phyloP scores from a whole-genome alignment of 2,888 invertebrate genomes.

The Thereva unica region DNA sequence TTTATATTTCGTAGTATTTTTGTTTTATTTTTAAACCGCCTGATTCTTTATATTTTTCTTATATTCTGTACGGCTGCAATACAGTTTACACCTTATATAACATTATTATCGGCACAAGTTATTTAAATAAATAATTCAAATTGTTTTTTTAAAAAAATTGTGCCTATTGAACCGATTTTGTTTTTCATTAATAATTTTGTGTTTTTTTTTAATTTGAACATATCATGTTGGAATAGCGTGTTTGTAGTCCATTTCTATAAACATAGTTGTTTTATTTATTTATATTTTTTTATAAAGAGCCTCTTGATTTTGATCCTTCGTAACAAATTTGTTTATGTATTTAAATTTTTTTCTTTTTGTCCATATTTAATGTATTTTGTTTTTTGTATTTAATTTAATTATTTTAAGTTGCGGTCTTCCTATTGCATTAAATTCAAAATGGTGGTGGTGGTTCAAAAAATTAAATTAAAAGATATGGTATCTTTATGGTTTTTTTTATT shows the following conservation, averaged over 20 bases:
- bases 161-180: slow-evolving; percentile 33
- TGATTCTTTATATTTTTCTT: slow-evolving; percentile 25
- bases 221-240: slow-evolving; percentile 35
- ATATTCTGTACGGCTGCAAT: slow-evolving; percentile 42
- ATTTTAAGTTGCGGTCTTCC: too few species aligned
- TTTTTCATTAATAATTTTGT: slow-evolving; percentile 34
- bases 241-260: slow-evolving; percentile 27
- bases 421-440: too few species aligned
- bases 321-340: too few species aligned
- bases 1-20: slow-evolving; percentile 47
- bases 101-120: too few species aligned
- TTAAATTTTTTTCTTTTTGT: too few species aligned
- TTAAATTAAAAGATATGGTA: too few species aligned
- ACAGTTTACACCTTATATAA: slow-evolving; percentile 45
- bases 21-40: slow-evolving; percentile 31
- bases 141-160: slow-evolving; percentile 25
- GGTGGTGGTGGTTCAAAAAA: too few species aligned
- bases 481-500: background rate
- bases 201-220: slow-evolving; percentile 27
- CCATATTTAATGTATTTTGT: too few species aligned
- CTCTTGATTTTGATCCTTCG: too few species aligned
- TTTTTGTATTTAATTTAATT: too few species aligned
- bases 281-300: too few species aligned
- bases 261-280: slow-evolving; percentile 13
- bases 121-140: slow-evolving; percentile 5